Evolutionary conservation across 2,888 invertebrate genomes (phyloP).

Genomic region (Noctua janthe): DNA sequence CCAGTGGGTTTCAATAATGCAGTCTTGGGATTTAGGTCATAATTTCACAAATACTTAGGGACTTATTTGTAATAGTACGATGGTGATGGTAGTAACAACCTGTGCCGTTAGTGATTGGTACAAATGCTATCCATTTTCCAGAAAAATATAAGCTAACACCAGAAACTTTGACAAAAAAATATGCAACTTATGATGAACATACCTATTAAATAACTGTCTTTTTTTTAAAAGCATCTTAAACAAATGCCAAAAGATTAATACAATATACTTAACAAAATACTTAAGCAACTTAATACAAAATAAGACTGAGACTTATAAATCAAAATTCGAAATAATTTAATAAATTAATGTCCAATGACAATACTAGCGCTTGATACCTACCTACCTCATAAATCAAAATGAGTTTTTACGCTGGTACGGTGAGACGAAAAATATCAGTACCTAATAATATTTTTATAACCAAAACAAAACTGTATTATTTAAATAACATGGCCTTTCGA

Average conservation of each 20-base stretch:
- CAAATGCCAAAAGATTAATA: background rate
- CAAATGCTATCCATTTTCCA: background rate
- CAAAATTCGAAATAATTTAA: background rate
- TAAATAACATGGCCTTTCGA: conserved; percentile 3
- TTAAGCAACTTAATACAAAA: background rate
- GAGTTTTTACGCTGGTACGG: conserved; percentile 9
- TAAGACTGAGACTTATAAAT: background rate
- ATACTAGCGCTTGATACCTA: background rate
- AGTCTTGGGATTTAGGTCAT: conserved; percentile 50
- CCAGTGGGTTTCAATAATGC: background rate
- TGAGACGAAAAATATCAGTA: conserved; percentile 3
- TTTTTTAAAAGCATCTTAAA: background rate
- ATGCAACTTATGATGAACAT: background rate
- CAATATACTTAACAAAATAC: background rate
- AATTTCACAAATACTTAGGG: conserved; percentile 25
- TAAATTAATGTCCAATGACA: background rate
- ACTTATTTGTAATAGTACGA: conserved; percentile 21
- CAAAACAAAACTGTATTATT: background rate
- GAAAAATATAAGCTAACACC: background rate
- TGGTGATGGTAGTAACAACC: background rate
- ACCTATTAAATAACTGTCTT: background rate
- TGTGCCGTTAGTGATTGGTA: background rate
- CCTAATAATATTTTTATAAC: background rate
- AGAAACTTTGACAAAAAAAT: background rate
- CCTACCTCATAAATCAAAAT: conserved; percentile 25